These are phyloP conservation scores for Blomia tropicalis DNA, from an alignment of 2,888 invertebrate genomes.

Conservation along the genomic window DNA sequence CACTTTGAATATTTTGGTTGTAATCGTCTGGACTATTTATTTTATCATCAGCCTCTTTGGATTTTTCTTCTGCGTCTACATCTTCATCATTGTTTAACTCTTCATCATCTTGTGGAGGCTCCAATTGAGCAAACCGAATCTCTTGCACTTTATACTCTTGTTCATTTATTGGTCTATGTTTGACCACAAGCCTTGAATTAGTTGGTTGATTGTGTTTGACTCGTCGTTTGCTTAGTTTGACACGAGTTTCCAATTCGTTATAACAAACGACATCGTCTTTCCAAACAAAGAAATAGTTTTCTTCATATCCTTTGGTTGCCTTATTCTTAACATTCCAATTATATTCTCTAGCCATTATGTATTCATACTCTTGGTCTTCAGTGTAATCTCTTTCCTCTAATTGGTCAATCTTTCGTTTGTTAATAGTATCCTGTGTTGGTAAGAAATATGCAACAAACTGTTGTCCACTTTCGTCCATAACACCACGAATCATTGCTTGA, in stretches of 20 bases:
- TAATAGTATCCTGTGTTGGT: constrained; percentile 77
- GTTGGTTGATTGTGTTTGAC: constrained; percentile 45
- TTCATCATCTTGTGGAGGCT: constrained; percentile 56
- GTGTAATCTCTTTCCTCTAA: too few relatives aligned
- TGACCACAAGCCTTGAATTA: constrained; percentile 68
- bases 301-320: constrained; percentile 72
- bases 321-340: constrained; percentile 99
- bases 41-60: too few relatives aligned
- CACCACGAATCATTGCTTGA: constrained; percentile 98
- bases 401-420: constrained; percentile 68
- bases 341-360: constrained; percentile 91
- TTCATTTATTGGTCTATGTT: constrained; percentile 68
- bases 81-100: too few relatives aligned
- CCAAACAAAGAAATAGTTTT: constrained; percentile 88
- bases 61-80: constrained; percentile 35
- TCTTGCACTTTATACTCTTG: constrained; percentile 67
- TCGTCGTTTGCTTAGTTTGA: constrained; percentile 76
- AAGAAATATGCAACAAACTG: constrained; percentile 98
- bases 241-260: constrained; percentile 41
- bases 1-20: too few relatives aligned
- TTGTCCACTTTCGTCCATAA: constrained; percentile 96
- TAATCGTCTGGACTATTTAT: too few relatives aligned
- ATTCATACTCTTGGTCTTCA: constrained; percentile 65
- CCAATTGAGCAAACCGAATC: constrained; percentile 61
- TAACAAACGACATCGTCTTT: constrained; percentile 73